Evolutionary conservation across 2,797 vertebrate genomes (phyloP), one percentile per base, ranked within the genome.

Genomic region (Cottoperca gobio): DNA sequence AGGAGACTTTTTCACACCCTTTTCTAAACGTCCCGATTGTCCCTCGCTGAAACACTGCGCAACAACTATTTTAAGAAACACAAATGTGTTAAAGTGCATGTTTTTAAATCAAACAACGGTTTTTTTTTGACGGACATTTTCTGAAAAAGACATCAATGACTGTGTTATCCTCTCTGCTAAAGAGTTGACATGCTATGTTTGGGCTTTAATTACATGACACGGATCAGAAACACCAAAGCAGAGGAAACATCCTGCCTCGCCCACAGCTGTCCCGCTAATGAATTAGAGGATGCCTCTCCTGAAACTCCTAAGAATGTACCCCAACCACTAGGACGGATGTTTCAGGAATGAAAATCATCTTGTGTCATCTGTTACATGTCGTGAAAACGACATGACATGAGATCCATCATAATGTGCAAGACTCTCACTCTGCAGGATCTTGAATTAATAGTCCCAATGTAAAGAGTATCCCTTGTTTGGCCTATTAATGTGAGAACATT

Each of bases 1-100:
- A 96, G 95, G 95, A 95, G 95, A 95, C 95, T 96, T 97, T 97
- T 97, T 96, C 96, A 97, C 95, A 96, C 94, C 95, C 93, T 92
- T 45, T 95, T 94, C 93, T 94, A 95, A 97, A 96, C 91, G 95
- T 96, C 95, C 94, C 83, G 93, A 94, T 96, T 97, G 94, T 95
- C 93, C 93, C 83, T 92, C 91, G 89, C 70, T 91, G 86, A 90
- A 92, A 92, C 94, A 95, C 94, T 92, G 85, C 93, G 93, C 88
- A 92, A 74, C 72, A 89, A 93, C 88, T 94, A 93, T 94, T 93
- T 94, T 92, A 95, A 92, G 92, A 91, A 94, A 90, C 92, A 87
- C 94, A 93, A 89, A 84, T 81, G 82, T 82, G 68, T 70, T 76
- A 72, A 76, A 74, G 40, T 33, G 49, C 23, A 9, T 35, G 54